phyloP scores from a whole-genome alignment of 2,113 vertebrate genomes.

The Cranoglanis bouderius region DNA sequence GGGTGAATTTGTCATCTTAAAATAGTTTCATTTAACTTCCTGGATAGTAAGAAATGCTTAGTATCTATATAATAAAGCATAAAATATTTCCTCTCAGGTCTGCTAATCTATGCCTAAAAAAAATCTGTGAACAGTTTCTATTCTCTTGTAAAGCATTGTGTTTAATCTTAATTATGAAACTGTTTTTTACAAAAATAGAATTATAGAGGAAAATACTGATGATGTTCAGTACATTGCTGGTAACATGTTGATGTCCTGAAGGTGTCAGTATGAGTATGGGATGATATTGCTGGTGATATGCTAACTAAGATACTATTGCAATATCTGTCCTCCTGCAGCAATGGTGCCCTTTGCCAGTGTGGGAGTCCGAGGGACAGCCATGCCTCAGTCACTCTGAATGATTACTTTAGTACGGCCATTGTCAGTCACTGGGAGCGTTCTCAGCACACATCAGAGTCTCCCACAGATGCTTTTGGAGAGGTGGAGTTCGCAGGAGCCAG shows the following conservation, averaged over 20 bases:
- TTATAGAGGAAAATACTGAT: background rate
- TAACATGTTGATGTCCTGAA: background rate
- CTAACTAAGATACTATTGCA: background rate
- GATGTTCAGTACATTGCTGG: background rate
- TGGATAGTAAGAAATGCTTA: background rate
- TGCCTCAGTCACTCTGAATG: slow-evolving; percentile 75
- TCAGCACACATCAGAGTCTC: slow-evolving; percentile 81
- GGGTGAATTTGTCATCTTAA: too few species aligned
- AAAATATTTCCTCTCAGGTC: background rate
- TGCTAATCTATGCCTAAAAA: background rate
- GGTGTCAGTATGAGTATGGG: background rate
- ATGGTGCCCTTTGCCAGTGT: slow-evolving; percentile 79
- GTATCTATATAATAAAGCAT: background rate
- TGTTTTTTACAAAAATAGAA: background rate
- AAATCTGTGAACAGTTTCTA: background rate
- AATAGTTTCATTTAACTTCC: too few species aligned
- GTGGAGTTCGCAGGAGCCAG: slow-evolving; percentile 78
- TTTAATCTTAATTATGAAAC: too few species aligned
- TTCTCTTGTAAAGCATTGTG: background rate
- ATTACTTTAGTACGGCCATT: slow-evolving; percentile 84
- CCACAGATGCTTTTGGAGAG: slow-evolving; percentile 86
- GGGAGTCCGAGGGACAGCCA: slow-evolving; percentile 72
- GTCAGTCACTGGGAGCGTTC: slow-evolving; percentile 82
- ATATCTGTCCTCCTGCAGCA: slow-evolving; percentile 56
- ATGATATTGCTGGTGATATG: background rate